phyloP scores from a whole-genome alignment of 2,797 vertebrate species.

The Typhlichthys eigenmanni region DNA sequence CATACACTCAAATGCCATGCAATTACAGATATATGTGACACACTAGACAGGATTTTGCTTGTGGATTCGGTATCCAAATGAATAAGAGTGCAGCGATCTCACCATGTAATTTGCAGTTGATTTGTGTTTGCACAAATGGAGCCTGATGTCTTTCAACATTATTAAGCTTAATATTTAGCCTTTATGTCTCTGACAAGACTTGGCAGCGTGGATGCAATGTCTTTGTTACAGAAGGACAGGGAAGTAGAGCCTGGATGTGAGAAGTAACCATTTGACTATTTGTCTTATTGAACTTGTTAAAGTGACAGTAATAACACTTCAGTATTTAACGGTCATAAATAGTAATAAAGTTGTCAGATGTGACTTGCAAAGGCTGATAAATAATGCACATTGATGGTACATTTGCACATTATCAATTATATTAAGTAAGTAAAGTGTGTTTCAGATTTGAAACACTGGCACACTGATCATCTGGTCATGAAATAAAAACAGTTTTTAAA shows the following conservation, averaged over 20 bases:
- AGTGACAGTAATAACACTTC: slow-evolving; percentile 31
- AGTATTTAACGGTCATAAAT: slow-evolving; percentile 18
- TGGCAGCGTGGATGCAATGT: slow-evolving; percentile 37
- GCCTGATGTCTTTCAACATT: slow-evolving; percentile 64
- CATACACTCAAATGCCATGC: slow-evolving; percentile 55
- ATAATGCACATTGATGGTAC: slow-evolving; percentile 6
- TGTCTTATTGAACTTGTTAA: slow-evolving; percentile 16
- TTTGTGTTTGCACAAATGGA: slow-evolving; percentile 68
- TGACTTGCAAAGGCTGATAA: slow-evolving; percentile 4
- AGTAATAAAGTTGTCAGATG: slow-evolving; percentile 28
- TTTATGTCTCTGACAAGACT: slow-evolving; percentile 50
- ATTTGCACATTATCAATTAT: not conserved
- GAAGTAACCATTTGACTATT: slow-evolving; percentile 11
- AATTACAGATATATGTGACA: slow-evolving; percentile 76
- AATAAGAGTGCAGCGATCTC: slow-evolving; percentile 65
- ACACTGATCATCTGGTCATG: too few relatives aligned
- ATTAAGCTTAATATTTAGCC: slow-evolving; percentile 60
- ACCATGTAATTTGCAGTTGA: slow-evolving; percentile 72
- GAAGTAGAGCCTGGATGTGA: slow-evolving; percentile 20
- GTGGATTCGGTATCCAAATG: slow-evolving; percentile 65
- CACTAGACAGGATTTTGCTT: slow-evolving; percentile 66
- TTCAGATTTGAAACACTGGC: too few relatives aligned
- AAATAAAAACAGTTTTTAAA: too few relatives aligned
- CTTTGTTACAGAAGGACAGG: slow-evolving; percentile 33
- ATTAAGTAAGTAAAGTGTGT: too few relatives aligned